These are phyloP conservation scores for Patella vulgata DNA, from an alignment of 1,140 invertebrate genomes.

Conservation along the genomic window DNA sequence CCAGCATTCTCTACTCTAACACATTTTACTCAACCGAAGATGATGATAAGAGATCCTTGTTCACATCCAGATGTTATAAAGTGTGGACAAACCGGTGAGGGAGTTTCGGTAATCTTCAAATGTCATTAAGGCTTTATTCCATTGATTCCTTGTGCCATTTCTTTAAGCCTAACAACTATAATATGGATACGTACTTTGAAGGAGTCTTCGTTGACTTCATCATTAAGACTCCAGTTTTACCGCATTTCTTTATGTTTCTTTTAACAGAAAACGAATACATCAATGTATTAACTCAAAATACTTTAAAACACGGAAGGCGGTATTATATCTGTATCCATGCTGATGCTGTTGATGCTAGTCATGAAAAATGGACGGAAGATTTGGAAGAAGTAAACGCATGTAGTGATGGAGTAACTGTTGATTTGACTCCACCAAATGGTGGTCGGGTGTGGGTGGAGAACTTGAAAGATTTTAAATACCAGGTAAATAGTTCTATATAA, in stretches of 20 bases:
- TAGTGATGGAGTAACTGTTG: conserved; percentile 37
- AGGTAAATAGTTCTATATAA: too few relatives aligned
- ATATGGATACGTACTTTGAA: too few relatives aligned
- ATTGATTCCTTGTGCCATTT: too few relatives aligned
- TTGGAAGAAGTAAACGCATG: conserved; percentile 26
- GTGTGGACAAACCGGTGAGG: conserved; percentile 27
- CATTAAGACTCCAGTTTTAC: too few relatives aligned
- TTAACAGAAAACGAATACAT: conserved; percentile 29
- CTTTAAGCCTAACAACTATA: too few relatives aligned
- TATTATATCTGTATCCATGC: conserved; percentile 40
- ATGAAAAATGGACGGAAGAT: conserved; percentile 25
- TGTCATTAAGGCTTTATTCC: too few relatives aligned
- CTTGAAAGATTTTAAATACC: too few relatives aligned
- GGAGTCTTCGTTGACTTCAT: too few relatives aligned
- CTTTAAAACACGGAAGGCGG: conserved; percentile 26
- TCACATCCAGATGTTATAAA: conserved; percentile 21
- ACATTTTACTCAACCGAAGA: conserved; percentile 18
- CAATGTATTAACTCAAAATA: conserved; percentile 5
- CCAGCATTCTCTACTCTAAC: conserved; percentile 18
- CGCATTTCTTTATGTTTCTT: background rate
- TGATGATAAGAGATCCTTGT: conserved; percentile 35
- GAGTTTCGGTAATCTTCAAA: too few relatives aligned
- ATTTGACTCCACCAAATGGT: conserved; percentile 29
- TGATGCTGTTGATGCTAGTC: conserved; percentile 8
- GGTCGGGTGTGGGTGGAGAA: conserved; percentile 10